Evolutionary conservation across 2,888 invertebrate genomes (phyloP).

Genomic region (Machimus rusticus): DNA sequence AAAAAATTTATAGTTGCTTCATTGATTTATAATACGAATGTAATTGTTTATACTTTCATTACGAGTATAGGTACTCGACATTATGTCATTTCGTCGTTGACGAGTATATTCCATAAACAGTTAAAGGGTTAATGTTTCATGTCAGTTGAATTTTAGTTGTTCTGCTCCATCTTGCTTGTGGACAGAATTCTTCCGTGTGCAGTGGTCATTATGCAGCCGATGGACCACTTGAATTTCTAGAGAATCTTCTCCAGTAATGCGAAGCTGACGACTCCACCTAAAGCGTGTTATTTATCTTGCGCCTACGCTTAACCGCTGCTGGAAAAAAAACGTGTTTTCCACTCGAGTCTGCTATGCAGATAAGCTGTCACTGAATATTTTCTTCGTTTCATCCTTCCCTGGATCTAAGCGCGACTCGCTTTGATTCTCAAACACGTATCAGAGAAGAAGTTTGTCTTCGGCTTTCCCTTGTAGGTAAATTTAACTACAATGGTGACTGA

Average conservation of each 20-base stretch:
- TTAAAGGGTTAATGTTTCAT: no score
- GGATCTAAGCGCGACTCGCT: neutral
- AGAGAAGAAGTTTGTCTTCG: slow-evolving; percentile 9
- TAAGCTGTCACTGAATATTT: slow-evolving; percentile 12
- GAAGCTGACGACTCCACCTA: slow-evolving; percentile 11
- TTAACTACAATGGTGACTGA: neutral
- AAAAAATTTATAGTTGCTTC: no score
- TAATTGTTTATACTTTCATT: no score
- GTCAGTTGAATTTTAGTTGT: neutral
- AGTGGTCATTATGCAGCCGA: neutral
- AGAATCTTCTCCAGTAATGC: neutral
- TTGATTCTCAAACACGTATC: slow-evolving; percentile 9
- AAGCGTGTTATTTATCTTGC: slow-evolving; percentile 6
- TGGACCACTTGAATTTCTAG: neutral
- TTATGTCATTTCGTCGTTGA: no score
- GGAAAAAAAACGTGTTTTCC: neutral
- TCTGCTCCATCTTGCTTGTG: neutral
- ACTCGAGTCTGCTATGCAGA: neutral
- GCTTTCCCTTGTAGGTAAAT: neutral
- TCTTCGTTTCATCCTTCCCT: neutral
- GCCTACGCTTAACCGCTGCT: neutral
- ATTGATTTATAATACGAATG: no score
- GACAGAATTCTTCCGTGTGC: neutral
- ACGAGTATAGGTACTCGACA: no score
- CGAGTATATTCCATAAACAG: no score